Conservation (phyloP, 2,113 vertebrate species). For the Perca schrenkii region DNA sequence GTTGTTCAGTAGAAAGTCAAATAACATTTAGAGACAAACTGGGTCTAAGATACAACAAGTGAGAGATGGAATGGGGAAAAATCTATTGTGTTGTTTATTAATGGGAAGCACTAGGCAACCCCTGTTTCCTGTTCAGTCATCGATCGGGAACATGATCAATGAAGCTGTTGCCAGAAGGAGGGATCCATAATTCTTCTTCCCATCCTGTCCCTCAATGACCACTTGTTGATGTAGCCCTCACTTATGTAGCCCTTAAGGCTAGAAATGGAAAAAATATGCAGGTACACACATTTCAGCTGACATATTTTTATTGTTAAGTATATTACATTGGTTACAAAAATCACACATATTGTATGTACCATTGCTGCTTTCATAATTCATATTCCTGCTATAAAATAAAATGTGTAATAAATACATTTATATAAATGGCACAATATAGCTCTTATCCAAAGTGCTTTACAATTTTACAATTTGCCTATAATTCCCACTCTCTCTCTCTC, state of each 20-base stretch:
- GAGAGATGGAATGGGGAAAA: conserved; percentile 44
- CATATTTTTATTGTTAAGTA: neutral
- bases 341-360: no score
- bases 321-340: neutral
- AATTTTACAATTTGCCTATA: no score
- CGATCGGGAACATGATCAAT: conserved; percentile 73
- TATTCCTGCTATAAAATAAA: no score
- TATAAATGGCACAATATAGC: no score
- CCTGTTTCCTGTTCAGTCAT: conserved; percentile 63
- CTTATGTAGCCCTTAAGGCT: conserved; percentile 1
- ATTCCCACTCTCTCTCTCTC: no score
- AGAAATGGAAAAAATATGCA: no score
- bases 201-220: conserved; percentile 49
- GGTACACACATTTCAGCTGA: neutral
- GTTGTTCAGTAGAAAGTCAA: conserved; percentile 34
- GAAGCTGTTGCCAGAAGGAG: conserved; percentile 61
- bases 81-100: conserved; percentile 61
- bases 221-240: conserved; percentile 53
- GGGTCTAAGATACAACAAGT: conserved; percentile 54
- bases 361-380: no score
- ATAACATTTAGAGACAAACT: conserved; percentile 51
- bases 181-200: conserved; percentile 61
- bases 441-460: no score
- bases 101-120: conserved; percentile 37
- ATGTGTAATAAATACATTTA: no score